Percentiles rank a stretch among this genome's conserved stretches.
Conservation (phyloP, 2,888 invertebrate species). For the Epinotia bilunana region DNA sequence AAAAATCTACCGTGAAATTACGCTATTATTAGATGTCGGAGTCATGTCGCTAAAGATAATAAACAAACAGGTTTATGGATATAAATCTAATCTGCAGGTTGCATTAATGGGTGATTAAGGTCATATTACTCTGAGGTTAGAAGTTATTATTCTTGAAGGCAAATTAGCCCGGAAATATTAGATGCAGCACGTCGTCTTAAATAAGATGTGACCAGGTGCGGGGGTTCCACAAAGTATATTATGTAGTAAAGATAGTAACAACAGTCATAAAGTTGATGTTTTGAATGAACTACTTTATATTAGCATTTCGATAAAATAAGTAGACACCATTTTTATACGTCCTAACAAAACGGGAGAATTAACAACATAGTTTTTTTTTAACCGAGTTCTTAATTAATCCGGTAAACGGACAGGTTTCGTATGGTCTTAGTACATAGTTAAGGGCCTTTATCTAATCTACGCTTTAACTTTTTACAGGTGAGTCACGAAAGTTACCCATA, state of each 20-base stretch:
- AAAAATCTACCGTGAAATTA: conserved; percentile 5
- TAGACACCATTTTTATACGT: conserved; percentile 2
- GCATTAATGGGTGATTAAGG: conserved; percentile 41
- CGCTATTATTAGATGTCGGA: neutral
- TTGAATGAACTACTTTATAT: conserved; percentile 19
- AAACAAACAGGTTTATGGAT: conserved; percentile 34
- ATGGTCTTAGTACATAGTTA: too few species aligned
- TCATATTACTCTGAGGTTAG: conserved; percentile 40
- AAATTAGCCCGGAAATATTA: conserved; percentile 36
- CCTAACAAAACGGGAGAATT: neutral
- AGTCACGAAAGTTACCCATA: too few species aligned
- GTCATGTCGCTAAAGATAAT: conserved; percentile 16
- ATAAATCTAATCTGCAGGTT: conserved; percentile 41
- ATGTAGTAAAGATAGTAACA: conserved; percentile 35
- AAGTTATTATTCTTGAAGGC: conserved; percentile 39
- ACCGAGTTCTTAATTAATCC: neutral
- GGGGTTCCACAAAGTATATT: conserved; percentile 25
- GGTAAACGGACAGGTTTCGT: too few species aligned
- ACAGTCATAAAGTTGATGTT: conserved; percentile 24
- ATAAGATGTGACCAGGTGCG: conserved; percentile 38
- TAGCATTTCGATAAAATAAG: conserved; percentile 16
- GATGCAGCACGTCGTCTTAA: conserved; percentile 30
- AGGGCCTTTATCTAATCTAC: too few species aligned
- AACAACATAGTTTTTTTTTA: neutral
- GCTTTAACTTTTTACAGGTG: too few species aligned